A percentile compares a stretch with the other conserved stretches of the same genome.
These are phyloP conservation scores for Dendropsophus ebraccatus DNA, from an alignment of 2,113 vertebrate species.

Conservation along the genomic window DNA sequence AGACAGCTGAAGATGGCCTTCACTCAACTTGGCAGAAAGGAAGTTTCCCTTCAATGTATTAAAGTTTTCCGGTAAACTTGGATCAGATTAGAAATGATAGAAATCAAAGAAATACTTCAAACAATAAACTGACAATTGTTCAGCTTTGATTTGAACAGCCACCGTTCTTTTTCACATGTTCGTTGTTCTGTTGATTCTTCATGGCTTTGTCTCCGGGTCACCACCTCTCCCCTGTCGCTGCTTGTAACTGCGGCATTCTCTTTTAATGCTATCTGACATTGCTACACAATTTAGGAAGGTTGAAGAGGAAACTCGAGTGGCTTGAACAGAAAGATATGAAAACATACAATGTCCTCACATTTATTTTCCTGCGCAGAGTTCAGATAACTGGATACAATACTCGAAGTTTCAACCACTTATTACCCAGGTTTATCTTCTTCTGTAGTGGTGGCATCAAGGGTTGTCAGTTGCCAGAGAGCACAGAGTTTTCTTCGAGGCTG, in stretches of 20 bases:
- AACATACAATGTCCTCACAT: not conserved
- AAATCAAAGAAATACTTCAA: not conserved
- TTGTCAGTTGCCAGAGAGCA: not conserved
- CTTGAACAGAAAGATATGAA: not conserved
- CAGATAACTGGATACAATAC: conserved; percentile 5
- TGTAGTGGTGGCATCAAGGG: too few species aligned
- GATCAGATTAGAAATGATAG: too few species aligned
- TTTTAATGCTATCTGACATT: not conserved
- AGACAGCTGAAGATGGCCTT: too few species aligned
- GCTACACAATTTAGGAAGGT: not conserved
- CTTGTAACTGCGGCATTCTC: not conserved
- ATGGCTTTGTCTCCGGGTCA: not conserved
- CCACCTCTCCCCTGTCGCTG: not conserved
- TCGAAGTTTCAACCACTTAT: not conserved
- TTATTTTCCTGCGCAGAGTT: not conserved
- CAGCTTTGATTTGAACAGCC: not conserved
- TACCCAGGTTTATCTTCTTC: not conserved
- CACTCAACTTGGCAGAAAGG: too few species aligned
- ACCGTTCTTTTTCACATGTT: not conserved
- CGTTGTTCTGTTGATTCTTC: not conserved
- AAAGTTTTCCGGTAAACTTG: too few species aligned
- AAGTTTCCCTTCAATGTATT: too few species aligned
- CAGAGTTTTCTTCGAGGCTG: not conserved
- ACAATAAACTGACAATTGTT: not conserved
- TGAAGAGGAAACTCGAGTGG: not conserved